Evolutionary conservation across 2,888 invertebrate species (phyloP).

Genomic region (Psylliodes chrysocephalus): DNA sequence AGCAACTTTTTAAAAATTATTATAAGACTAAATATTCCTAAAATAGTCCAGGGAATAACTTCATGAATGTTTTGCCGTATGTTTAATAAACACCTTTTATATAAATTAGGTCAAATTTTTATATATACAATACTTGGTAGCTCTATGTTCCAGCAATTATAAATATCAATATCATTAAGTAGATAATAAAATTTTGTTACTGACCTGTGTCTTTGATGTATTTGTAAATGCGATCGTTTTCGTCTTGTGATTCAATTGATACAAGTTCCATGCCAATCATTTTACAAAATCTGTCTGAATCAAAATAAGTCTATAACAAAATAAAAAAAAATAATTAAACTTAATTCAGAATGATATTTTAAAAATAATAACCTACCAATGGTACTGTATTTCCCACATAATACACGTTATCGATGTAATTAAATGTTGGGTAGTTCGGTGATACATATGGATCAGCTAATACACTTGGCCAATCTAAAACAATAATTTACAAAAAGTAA

Average conservation of each 20-base stretch:
- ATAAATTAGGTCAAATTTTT: too few species aligned
- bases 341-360: neutral
- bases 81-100: too few species aligned
- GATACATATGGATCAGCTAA: neutral
- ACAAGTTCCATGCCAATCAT: conserved; percentile 21
- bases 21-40: too few species aligned
- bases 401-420: neutral
- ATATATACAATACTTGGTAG: too few species aligned
- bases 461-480: neutral
- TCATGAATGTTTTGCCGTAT: too few species aligned
- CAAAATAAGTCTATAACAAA: conserved; percentile 15
- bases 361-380: neutral
- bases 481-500: too few species aligned
- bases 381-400: neutral
- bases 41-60: too few species aligned
- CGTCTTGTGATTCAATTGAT: conserved; percentile 16
- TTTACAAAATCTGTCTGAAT: conserved; percentile 23
- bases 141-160: too few species aligned
- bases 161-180: too few species aligned
- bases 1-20: too few species aligned
- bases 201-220: conserved; percentile 27
- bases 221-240: conserved; percentile 16
- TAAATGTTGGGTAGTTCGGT: neutral
- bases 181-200: too few species aligned
- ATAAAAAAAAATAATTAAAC: neutral